These are phyloP conservation scores for Fulica atra DNA, from an alignment of 2,113 vertebrate species.

Conservation along the genomic window DNA sequence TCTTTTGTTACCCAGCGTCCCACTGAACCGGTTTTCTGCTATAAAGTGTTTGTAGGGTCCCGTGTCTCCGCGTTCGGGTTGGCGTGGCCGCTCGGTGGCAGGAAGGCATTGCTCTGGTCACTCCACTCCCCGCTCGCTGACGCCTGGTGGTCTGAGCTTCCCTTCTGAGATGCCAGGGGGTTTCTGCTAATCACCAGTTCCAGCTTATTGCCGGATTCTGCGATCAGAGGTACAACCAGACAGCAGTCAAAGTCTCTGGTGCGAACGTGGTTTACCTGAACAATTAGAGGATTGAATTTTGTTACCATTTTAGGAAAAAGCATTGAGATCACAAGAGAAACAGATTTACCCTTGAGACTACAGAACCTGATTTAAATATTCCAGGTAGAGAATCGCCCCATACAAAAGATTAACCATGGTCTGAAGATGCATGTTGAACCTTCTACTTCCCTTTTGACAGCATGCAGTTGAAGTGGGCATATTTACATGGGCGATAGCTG, in stretches of 20 bases:
- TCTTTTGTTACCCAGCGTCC: constrained; percentile 25
- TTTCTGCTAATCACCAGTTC: constrained; percentile 96
- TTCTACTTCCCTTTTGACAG: neutral
- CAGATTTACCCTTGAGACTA: neutral
- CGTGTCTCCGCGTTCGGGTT: constrained; percentile 65
- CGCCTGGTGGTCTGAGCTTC: constrained; percentile 50
- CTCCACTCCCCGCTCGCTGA: constrained; percentile 74
- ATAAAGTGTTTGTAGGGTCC: constrained; percentile 90
- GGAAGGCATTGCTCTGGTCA: constrained; percentile 79
- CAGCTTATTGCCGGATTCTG: constrained; percentile 94
- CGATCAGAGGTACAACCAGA: constrained; percentile 95
- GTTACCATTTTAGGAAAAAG: neutral
- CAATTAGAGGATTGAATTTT: neutral
- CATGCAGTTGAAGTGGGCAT: neutral
- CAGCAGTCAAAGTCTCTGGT: constrained; percentile 99
- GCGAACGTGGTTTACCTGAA: constrained; percentile 93
- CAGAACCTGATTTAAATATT: neutral
- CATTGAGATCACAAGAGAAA: neutral
- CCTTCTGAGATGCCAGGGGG: constrained; percentile 80
- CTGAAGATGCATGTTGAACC: neutral
- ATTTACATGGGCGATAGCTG: neutral
- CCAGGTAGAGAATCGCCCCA: accelerated
- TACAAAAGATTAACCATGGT: accelerated
- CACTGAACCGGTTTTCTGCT: constrained; percentile 71
- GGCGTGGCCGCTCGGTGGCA: constrained; percentile 71